phyloP scores from a whole-genome alignment of 2,888 invertebrate species.

The Luperina nickerlii region DNA sequence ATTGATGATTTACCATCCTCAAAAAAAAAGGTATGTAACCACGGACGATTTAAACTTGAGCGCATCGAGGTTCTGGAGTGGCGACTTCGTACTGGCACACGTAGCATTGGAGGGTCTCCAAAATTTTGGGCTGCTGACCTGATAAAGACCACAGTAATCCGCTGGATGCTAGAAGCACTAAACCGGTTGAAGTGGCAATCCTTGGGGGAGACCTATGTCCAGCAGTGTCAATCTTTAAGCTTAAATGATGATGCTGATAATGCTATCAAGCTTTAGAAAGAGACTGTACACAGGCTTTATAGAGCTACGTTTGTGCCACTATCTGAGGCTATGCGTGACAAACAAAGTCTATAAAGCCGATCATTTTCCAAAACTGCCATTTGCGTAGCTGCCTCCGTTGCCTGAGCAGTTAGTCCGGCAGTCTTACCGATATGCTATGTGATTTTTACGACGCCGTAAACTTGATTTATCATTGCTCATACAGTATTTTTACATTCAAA shows the following conservation, averaged over 20 bases:
- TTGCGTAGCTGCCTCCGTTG: background rate
- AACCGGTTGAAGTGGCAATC: background rate
- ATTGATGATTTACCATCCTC: too few relatives aligned
- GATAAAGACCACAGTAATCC: background rate
- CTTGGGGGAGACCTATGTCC: background rate
- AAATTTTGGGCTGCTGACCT: background rate
- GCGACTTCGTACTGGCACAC: background rate
- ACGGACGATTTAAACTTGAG: background rate
- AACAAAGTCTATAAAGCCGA: too few relatives aligned
- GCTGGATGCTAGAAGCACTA: background rate
- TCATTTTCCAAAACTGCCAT: background rate
- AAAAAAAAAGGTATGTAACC: too few relatives aligned
- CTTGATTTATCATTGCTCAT: too few relatives aligned
- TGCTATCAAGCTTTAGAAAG: background rate
- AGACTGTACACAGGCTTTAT: background rate
- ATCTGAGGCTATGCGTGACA: background rate
- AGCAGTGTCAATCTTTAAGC: background rate
- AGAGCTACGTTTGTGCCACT: background rate
- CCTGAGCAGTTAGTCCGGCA: background rate
- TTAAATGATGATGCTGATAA: background rate
- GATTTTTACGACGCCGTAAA: background rate
- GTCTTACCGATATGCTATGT: too few relatives aligned
- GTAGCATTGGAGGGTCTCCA: background rate
- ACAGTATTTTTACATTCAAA: background rate
- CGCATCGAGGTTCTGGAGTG: background rate